Base-by-base conservation (phyloP, 1,140 invertebrate genomes). In the Planococcus citri region DNA sequence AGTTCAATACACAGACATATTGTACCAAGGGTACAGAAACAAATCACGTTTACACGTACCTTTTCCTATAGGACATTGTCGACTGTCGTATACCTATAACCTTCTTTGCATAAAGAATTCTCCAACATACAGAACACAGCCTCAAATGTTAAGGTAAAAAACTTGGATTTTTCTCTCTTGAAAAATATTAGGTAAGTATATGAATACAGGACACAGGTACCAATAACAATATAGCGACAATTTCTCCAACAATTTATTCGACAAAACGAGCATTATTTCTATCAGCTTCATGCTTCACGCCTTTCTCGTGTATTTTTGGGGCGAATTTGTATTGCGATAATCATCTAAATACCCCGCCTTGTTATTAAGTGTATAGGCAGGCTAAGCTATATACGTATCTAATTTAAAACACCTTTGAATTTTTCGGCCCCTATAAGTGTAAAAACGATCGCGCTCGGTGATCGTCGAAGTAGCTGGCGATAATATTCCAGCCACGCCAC, bases 21-120 rank as follows among this genome's bases (percentile, higher is more conserved):
- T n/a, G n/a, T n/a, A n/a, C n/a, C n/a, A n/a, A n/a, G n/a, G 6
- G 33, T 51, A 9, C 41, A 20, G 41, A 51, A 51, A 51, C 41
- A 51, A 51, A 51, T 51, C 41, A 51, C 41, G 41, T 51, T 51
- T 51, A 51, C 41, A 51, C 41, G 41, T 51, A 51, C 41, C 33
- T 14, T 51, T 9, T 51, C 41, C 12, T 17, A 51, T n/a, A 51
- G 41, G 41, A 51, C 41, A 51, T 51, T 51, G 41, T 51, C 41
- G 41, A n/a, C n/a, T n/a, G n/a, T n/a, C n/a, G n/a, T n/a, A n/a
- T n/a, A n/a, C n/a, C n/a, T 51, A 20, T 51, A 51, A 51, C 41
- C 41, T 51, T 37, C 33, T 37, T n/a, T 9, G 41, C 41, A 51
- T 51, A 51, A 51, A 51, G 10, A 51, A 20, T 20, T 6, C 12